These are phyloP conservation scores for Holothuria leucospilota DNA, from an alignment of 53 echinoderm and acorn worm species.

Conservation along the genomic window DNA sequence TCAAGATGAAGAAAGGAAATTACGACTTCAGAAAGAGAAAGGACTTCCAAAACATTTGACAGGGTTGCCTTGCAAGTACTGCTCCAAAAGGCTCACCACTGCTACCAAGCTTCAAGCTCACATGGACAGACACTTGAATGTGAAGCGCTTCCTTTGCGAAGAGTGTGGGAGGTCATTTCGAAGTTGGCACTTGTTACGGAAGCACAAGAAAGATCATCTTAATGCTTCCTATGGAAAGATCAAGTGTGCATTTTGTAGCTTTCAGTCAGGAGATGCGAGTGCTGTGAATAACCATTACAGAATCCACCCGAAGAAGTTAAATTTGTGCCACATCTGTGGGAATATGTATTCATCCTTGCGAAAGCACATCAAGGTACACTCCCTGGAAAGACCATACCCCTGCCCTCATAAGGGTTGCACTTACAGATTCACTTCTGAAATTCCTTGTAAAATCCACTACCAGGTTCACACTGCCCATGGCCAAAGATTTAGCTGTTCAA, in stretches of 20 bases:
- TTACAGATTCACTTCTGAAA: conserved; percentile 9
- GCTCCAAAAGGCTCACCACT: conserved; percentile 3
- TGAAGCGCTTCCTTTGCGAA: conserved; percentile 24
- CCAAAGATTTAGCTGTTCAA: conserved; percentile 27
- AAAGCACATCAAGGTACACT: conserved; percentile 29
- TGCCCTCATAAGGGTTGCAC: conserved; percentile 24
- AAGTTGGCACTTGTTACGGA: conserved; percentile 11
- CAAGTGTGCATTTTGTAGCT: conserved; percentile 19
- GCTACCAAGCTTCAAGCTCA: conserved; percentile 1
- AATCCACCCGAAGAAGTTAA: conserved; percentile 15
- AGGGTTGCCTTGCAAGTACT: not conserved
- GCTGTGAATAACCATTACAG: conserved; percentile 24
- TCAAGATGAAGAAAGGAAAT: not conserved
- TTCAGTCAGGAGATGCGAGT: conserved; percentile 17
- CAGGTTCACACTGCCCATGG: conserved; percentile 20
- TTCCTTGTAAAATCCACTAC: conserved; percentile 35
- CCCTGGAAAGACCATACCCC: conserved; percentile 17
- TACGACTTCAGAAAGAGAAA: not conserved
- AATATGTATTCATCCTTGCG: conserved; percentile 26
- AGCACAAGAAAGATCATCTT: conserved; percentile 18
- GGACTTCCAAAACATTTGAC: not conserved
- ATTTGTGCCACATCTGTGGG: conserved; percentile 34
- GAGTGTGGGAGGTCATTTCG: conserved; percentile 33
- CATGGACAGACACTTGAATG: conserved; percentile 18
- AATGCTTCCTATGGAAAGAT: conserved; percentile 30